A percentile compares a stretch with the other conserved stretches of the same genome.
These are phyloP conservation scores for Metalampra italica DNA, from an alignment of 2,888 invertebrate genomes.

Conservation along the genomic window DNA sequence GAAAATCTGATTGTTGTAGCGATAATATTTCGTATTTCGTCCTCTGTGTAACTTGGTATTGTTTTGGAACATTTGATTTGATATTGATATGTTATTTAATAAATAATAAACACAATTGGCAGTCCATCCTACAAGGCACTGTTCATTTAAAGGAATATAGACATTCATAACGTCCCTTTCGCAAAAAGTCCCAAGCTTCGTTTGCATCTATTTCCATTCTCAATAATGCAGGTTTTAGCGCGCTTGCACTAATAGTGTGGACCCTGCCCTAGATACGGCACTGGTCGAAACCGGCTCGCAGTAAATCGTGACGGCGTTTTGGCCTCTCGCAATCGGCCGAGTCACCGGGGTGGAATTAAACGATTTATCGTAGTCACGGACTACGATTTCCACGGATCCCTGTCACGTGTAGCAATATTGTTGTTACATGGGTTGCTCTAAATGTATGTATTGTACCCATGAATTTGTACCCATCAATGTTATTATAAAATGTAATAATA, in stretches of 20 bases:
- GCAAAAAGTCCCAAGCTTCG: no score
- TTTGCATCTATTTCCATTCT: no score
- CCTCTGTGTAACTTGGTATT: no score
- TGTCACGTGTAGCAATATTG: conserved; percentile 51
- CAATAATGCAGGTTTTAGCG: no score
- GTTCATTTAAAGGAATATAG: no score
- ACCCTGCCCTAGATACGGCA: not conserved
- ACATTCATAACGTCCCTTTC: no score
- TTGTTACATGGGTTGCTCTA: conserved; percentile 36
- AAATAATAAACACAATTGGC: no score
- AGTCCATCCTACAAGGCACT: no score
- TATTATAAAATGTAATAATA: not conserved
- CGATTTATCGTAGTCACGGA: conserved; percentile 71
- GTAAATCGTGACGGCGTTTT: conserved; percentile 63
- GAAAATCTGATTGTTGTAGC: no score
- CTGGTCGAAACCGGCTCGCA: conserved; percentile 33
- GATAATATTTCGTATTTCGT: no score
- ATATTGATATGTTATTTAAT: no score
- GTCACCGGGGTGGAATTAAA: conserved; percentile 70
- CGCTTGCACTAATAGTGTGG: not conserved
- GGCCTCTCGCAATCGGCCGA: conserved; percentile 64
- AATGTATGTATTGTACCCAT: conserved; percentile 33
- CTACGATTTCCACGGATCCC: conserved; percentile 52
- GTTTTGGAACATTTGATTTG: no score
- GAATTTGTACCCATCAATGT: conserved; percentile 22